Base-by-base conservation (phyloP, 1,140 invertebrate species). In the Meloidogyne hapla region DNA sequence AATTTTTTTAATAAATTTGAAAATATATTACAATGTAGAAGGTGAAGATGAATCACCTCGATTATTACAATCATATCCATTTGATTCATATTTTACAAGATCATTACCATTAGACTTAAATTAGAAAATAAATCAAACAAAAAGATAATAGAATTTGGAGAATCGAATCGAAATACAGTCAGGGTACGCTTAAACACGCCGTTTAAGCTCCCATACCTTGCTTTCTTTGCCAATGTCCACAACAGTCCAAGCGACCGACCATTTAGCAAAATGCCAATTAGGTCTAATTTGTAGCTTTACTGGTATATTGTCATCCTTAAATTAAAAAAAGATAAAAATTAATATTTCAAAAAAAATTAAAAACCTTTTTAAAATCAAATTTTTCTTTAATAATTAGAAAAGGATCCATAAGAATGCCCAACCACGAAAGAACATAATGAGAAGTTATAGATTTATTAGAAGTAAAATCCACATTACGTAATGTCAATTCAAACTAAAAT, bases 401-500 rank as follows among this genome's bases (percentile, higher is more conserved):
- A 56, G 48, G 48, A 56, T 56, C 48, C 48, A 56, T 56, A n/a
- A 56, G 48, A 56, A 56, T 56, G 18, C 48, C 48, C 12, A 56
- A 56, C 12, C 48, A 56, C 6, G 48, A 56, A 56, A 56, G 48
- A 18, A 56, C 3, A 56, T 56, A 56, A 13, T 56, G 48, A n/a
- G 18, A 56, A 56, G 48, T 5, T n/a, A 3, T 21, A 56, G 48
- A 56, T 9, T 8, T 21, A 9, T n/a, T 56, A n/a, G 48, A 56
- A n/a, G n/a, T 56, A 21, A 56, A 56, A 56, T 56, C 48, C 0
- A 56, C 48, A 56, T 21, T 56, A 0, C 48, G 48, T n/a, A 56
- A n/a, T 21, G 48, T 56, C 48, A 56, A 56, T 56, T 56, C 48
- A n/a, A 56, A 56, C 48, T 56, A 56, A 56, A n/a, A 56, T n/a